Evolutionary conservation across 2,888 invertebrate genomes (phyloP).

Genomic region (Sclerodermus sp.): DNA sequence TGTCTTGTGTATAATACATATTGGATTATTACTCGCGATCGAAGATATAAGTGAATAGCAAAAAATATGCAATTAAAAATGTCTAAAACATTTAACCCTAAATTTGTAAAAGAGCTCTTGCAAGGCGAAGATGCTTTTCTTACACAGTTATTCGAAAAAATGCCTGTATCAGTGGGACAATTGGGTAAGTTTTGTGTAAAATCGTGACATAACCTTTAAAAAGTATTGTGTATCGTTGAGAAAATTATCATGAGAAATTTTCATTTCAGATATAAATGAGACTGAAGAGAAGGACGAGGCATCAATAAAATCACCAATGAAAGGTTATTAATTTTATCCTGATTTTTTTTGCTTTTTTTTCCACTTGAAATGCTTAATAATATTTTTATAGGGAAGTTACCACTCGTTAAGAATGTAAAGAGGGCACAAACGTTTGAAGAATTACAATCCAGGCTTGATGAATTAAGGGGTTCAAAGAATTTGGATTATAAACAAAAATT

Average conservation of each 20-base stretch:
- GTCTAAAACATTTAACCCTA: slow-evolving; percentile 47
- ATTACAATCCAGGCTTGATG: slow-evolving; percentile 66
- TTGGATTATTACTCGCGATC: too few relatives aligned
- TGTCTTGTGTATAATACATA: too few relatives aligned
- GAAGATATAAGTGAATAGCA: slow-evolving; percentile 12
- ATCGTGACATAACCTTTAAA: slow-evolving; percentile 22
- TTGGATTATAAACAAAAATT: slow-evolving; percentile 69
- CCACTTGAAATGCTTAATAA: slow-evolving; percentile 43
- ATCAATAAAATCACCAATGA: not conserved
- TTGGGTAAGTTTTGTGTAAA: slow-evolving; percentile 49
- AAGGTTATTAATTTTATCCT: slow-evolving; percentile 12
- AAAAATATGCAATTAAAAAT: slow-evolving; percentile 49
- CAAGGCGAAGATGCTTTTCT: slow-evolving; percentile 64
- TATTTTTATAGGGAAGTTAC: slow-evolving; percentile 37
- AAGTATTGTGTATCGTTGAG: not conserved
- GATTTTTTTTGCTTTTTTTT: slow-evolving; percentile 32
- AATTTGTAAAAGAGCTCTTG: slow-evolving; percentile 56
- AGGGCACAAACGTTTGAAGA: slow-evolving; percentile 68
- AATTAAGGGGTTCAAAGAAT: slow-evolving; percentile 66
- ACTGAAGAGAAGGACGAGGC: not conserved
- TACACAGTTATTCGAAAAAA: slow-evolving; percentile 63
- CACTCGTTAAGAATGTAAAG: slow-evolving; percentile 29
- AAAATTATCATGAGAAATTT: not conserved
- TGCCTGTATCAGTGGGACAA: slow-evolving; percentile 61
- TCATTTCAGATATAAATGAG: not conserved